phyloP scores from a whole-genome alignment of 2,797 vertebrate species.

The Phataginus tetradactyla region DNA sequence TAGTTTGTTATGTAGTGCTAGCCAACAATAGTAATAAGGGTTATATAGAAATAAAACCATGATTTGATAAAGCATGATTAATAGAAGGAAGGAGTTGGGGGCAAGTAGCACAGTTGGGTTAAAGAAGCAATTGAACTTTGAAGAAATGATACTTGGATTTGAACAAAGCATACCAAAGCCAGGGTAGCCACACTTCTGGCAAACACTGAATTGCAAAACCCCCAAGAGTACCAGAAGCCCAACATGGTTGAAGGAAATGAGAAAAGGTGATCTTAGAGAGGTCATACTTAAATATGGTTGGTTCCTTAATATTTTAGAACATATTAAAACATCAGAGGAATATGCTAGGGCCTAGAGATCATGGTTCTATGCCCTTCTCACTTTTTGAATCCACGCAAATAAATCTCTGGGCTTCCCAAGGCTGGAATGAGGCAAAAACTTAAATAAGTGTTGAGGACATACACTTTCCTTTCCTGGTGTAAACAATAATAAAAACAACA shows the following conservation, averaged over 20 bases:
- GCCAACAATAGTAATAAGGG: not conserved
- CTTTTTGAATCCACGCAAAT: not conserved
- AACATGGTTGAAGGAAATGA: not conserved
- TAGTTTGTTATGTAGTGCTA: not conserved
- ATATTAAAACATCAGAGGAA: not conserved
- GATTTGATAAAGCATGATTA: not conserved
- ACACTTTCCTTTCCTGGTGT: not conserved
- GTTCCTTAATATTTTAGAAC: not conserved
- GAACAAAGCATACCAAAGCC: not conserved
- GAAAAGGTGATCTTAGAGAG: not conserved
- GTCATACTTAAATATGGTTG: not conserved
- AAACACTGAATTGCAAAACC: not conserved
- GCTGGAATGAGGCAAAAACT: slow-evolving; percentile 14
- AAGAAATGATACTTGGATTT: not conserved
- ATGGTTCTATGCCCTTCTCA: not conserved
- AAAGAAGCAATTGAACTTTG: not conserved
- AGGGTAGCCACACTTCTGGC: not conserved
- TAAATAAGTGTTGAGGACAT: not conserved
- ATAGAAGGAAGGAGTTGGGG: not conserved
- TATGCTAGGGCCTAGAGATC: not conserved
- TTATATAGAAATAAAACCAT: not conserved
- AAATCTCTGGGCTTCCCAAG: not conserved
- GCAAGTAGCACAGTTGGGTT: not conserved
- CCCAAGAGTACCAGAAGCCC: not conserved
- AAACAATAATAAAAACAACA: slow-evolving; percentile 20